Base-by-base conservation (phyloP, 2,888 invertebrate genomes). In the Tachina lurida region DNA sequence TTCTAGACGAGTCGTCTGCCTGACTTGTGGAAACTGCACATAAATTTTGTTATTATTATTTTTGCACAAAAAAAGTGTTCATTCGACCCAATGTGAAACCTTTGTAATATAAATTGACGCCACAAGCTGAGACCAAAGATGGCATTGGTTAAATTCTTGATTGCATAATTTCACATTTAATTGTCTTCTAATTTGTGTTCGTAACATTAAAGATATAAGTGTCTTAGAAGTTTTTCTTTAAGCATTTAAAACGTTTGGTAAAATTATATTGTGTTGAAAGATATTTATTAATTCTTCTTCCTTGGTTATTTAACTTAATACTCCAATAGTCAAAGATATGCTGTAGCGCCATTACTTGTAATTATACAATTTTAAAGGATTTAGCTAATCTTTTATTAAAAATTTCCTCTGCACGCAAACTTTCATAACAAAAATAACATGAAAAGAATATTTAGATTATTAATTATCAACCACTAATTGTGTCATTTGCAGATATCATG, bases 401-500 rank as follows among this genome's bases (percentile, higher is more conserved):
- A 31, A 31, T 49, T 68, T 39, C n/a, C 17, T n/a, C 8, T 5
- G 1, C 39, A 10, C 15, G 1, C 5, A 52, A 22, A 15, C 19
- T 54, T 54, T n/a, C 15, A 10, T 63, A 63, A 19, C 1, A 22
- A n/a, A 43, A 49, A 76, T 10, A 58, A 52, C 7, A n/a, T 41
- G 45, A 54, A 52, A 73, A 56, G 49, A 31, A 81, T 22, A 43
- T 58, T 60, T 60, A 31, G 31, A 15, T 75, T 60, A 60, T 68
- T 81, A 62, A 75, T 54, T 62, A 39, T 60, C 43, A 43, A 15
- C 49, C 41, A 65, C 47, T 52, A 22, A 71, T 76, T 83, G 39
- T 87, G 88, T 85, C 87, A 87, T 83, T 89, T 88, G 22, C 90
- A 97, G 97, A 96, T 98, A 71, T 99, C 98, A 0, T 99, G 99